Evolutionary conservation across 1,140 invertebrate genomes (phyloP), one percentile per base, ranked within the genome.

Genomic region (Zaprionus vittiger): DNA sequence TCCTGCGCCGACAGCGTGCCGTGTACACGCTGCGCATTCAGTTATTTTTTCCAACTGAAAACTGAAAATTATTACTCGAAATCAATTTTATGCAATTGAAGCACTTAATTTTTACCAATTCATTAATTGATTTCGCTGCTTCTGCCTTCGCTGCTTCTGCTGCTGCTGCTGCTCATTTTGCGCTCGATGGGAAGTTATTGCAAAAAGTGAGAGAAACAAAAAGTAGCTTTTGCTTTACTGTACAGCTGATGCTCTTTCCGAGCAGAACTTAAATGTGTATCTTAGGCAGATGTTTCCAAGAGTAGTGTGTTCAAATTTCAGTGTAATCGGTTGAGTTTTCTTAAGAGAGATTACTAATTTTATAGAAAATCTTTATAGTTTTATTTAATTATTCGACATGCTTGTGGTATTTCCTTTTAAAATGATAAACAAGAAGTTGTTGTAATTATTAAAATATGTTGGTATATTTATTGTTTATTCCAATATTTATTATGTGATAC

Each of bases 51-150:
- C 67, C 62, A 66, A 47, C 41, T 47, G n/a, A 17, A 70, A 76
- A 79, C 74, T 89, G 84, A 79, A 89, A 89, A 90, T 90, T 80
- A 82, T 83, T 85, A 82, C 76, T 90, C 82, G 85, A 89, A 89
- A 89, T 89, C 85, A 89, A 89, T 89, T 89, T 89, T 81, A 81
- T 89, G 86, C 85, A 89, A 89, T 90, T 89, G 85, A 85, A 89
- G 85, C 85, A 89, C 85, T 89, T 89, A 89, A 89, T 89, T 89
- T 85, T 81, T 90, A 84, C 85, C 85, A 89, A 89, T 89, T 90
- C 85, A 89, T 90, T 89, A 89, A 89, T 89, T 89, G 85, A 89
- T 89, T 89, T 89, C 76, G 70, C 64, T 90, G 70, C 66, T 81
- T 66, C 41, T 59, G 62, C 17, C 37, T 28, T 22, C 24, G 20